These are phyloP conservation scores for Puffinus mauretanicus DNA, from an alignment of 2,113 vertebrate genomes.

Conservation along the genomic window DNA sequence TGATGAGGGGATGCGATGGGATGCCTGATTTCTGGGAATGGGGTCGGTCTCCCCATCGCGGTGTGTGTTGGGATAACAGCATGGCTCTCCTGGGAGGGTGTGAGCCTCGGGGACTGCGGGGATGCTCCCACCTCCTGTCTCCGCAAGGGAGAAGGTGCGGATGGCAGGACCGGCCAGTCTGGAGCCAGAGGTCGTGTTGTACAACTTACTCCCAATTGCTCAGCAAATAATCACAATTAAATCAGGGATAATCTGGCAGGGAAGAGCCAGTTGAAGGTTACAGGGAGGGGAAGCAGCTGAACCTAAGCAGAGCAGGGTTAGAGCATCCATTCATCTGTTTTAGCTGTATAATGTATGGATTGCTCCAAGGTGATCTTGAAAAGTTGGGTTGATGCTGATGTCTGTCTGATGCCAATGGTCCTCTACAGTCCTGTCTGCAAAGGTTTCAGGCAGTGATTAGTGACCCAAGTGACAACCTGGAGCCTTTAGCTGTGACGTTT, in stretches of 20 bases:
- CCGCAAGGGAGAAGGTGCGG: background rate
- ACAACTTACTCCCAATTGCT: background rate
- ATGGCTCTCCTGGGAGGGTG: background rate
- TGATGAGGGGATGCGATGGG: background rate
- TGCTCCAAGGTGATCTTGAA: background rate
- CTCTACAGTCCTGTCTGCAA: background rate
- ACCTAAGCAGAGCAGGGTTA: background rate
- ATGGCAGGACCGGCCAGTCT: background rate
- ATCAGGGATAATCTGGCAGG: background rate
- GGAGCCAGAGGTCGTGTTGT: rapidly evolving
- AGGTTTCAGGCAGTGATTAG: background rate
- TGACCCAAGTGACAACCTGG: background rate
- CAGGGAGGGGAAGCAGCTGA: background rate
- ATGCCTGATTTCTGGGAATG: background rate
- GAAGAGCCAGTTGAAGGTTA: background rate
- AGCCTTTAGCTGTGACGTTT: rapidly evolving
- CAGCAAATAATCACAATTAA: background rate
- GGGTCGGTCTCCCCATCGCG: background rate
- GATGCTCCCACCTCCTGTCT: background rate
- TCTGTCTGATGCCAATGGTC: background rate
- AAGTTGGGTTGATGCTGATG: background rate
- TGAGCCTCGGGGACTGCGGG: rapidly evolving
- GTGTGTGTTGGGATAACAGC: rapidly evolving
- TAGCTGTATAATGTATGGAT: background rate
- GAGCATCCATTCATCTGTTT: background rate